These are phyloP conservation scores for Pseudolaguvia tuberculata DNA, from an alignment of 2,113 vertebrate species.

Conservation along the genomic window DNA sequence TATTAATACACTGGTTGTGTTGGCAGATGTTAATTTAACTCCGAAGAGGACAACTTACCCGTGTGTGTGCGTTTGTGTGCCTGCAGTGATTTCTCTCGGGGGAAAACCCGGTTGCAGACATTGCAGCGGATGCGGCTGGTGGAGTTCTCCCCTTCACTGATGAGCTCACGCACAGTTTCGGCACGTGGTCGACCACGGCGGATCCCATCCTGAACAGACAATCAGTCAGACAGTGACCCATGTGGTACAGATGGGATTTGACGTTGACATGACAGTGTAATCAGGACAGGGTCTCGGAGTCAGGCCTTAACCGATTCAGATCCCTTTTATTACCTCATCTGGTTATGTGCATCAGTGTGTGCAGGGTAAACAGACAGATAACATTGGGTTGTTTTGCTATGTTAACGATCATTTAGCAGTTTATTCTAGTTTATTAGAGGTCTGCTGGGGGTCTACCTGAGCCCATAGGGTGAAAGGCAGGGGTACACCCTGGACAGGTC, in stretches of 20 bases:
- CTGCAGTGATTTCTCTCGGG: conserved; percentile 92
- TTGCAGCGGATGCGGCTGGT: conserved; percentile 96
- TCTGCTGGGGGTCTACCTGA: too few species aligned
- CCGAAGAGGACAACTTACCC: conserved; percentile 64
- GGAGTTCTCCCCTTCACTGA: conserved; percentile 90
- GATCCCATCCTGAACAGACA: conserved; percentile 76
- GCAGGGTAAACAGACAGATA: too few species aligned
- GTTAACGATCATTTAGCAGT: too few species aligned
- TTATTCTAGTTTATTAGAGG: too few species aligned
- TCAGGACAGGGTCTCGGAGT: too few species aligned
- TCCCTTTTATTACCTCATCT: too few species aligned
- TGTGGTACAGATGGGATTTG: too few species aligned
- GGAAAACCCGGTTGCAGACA: conserved; percentile 95
- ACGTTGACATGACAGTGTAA: background rate
- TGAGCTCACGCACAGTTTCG: conserved; percentile 89
- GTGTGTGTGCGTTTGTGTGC: conserved; percentile 97
- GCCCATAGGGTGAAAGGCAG: too few species aligned
- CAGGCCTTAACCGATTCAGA: too few species aligned
- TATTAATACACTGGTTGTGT: background rate
- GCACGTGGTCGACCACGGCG: conserved; percentile 88
- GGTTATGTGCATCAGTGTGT: too few species aligned
- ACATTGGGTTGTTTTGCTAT: too few species aligned
- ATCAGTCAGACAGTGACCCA: background rate
- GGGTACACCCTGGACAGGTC: too few species aligned
- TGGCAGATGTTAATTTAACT: background rate